Evolutionary conservation across 2,113 vertebrate species (phyloP).

Genomic region (Thamnaconus septentrionalis): DNA sequence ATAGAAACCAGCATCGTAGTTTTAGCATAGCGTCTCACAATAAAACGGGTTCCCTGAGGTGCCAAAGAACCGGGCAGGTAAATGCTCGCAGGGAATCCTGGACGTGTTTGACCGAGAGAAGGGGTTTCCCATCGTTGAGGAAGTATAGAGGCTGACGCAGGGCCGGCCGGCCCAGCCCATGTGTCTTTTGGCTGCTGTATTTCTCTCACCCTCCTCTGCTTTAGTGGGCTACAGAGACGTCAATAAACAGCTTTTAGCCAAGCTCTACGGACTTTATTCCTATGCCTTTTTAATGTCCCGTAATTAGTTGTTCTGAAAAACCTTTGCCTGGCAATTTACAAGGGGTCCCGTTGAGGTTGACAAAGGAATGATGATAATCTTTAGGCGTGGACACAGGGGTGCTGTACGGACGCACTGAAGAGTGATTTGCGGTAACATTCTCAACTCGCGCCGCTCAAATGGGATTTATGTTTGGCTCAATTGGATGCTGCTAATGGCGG

Average conservation of each 20-base stretch:
- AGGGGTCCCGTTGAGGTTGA: conserved; percentile 31
- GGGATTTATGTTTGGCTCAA: conserved; percentile 59
- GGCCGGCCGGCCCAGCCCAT: background rate
- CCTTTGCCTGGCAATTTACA: conserved; percentile 20
- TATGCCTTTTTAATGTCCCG: background rate
- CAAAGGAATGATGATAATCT: conserved; percentile 39
- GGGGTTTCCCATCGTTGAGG: conserved; percentile 59
- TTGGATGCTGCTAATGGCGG: conserved; percentile 45
- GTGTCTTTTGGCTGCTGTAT: conserved; percentile 12
- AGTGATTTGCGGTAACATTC: conserved; percentile 36
- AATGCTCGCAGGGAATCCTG: conserved; percentile 64
- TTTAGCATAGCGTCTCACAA: conserved; percentile 59
- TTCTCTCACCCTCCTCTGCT: conserved; percentile 15
- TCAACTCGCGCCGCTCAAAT: conserved; percentile 11
- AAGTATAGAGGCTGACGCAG: background rate
- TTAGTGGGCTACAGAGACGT: conserved; percentile 15
- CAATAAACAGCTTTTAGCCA: conserved; percentile 32
- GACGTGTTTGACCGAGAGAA: conserved; percentile 50
- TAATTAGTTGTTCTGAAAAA: conserved; percentile 25
- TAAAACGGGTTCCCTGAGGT: conserved; percentile 60
- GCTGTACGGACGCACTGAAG: conserved; percentile 29
- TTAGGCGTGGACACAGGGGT: conserved; percentile 14
- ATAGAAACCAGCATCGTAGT: conserved; percentile 66
- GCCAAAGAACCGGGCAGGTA: conserved; percentile 64
- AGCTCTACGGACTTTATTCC: conserved; percentile 34